Conservation (phyloP, 2,888 invertebrate genomes). For the Diogma glabrata region DNA sequence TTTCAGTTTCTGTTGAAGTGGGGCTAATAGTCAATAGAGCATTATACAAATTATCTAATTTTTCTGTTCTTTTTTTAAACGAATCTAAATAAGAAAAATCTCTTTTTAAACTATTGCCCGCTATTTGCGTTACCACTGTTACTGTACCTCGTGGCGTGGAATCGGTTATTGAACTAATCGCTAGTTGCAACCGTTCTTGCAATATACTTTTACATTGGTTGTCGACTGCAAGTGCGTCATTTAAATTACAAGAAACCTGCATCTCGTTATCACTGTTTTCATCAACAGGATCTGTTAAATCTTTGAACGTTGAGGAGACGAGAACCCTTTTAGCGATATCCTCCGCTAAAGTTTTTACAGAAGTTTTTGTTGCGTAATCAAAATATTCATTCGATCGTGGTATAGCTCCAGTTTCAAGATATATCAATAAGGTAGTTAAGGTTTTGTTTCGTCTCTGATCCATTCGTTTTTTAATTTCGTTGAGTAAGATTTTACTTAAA, state of each 20-base stretch:
- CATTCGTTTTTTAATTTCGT: conserved; percentile 1
- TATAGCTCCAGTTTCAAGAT: conserved; percentile 5
- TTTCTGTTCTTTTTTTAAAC: too few relatives aligned
- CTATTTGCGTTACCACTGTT: conserved; percentile 1
- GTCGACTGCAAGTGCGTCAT: neutral
- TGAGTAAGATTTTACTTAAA: neutral
- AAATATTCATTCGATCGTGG: neutral
- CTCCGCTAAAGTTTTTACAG: conserved; percentile 5
- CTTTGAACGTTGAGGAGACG: neutral
- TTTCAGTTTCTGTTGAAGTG: too few relatives aligned
- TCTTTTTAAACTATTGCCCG: conserved; percentile 1
- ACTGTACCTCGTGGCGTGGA: neutral
- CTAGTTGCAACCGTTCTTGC: conserved; percentile 4
- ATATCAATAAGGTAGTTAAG: too few relatives aligned
- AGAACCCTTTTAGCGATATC: conserved; percentile 1
- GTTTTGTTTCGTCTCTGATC: neutral
- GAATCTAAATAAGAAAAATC: conserved; percentile 8
- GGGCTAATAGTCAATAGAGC: too few relatives aligned
- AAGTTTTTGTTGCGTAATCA: conserved; percentile 1
- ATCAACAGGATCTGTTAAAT: neutral
- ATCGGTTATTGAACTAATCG: conserved; percentile 6
- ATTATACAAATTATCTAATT: too few relatives aligned
- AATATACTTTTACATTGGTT: neutral
- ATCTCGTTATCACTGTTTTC: conserved; percentile 6
- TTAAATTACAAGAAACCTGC: conserved; percentile 5